phyloP scores from a whole-genome alignment of 2,797 vertebrate species.

The Lates japonicus region DNA sequence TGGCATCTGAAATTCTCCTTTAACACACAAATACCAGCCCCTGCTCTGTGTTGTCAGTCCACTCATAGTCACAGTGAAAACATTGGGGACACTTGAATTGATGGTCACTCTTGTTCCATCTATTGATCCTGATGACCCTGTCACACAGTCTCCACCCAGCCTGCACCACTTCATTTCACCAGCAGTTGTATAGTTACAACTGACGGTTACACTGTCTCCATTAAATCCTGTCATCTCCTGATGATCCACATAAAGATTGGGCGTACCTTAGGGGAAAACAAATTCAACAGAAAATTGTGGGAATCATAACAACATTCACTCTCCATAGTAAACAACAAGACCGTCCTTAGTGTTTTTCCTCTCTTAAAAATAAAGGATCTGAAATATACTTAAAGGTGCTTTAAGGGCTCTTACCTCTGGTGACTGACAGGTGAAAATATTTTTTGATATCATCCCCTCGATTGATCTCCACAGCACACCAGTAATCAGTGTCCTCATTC shows the following conservation, averaged over 20 bases:
- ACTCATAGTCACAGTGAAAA: slow-evolving; percentile 60
- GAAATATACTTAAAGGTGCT: background rate
- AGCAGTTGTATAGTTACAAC: accelerated
- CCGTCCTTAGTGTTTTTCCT: too few relatives aligned
- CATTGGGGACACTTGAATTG: accelerated
- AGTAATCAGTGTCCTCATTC: accelerated
- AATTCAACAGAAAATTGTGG: background rate
- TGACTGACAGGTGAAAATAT: slow-evolving; percentile 30
- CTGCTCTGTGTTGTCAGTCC: slow-evolving; percentile 15
- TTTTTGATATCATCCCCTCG: accelerated
- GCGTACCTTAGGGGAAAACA: background rate
- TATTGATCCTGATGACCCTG: background rate
- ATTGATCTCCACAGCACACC: slow-evolving; percentile 56
- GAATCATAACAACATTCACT: background rate
- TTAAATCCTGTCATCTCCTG: slow-evolving; percentile 25
- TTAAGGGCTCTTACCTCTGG: slow-evolving; percentile 27
- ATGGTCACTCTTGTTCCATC: slow-evolving; percentile 9
- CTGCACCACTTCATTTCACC: slow-evolving; percentile 48
- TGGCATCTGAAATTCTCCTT: slow-evolving; percentile 60
- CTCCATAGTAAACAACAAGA: too few relatives aligned
- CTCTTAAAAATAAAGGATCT: too few relatives aligned
- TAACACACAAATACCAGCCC: slow-evolving; percentile 63
- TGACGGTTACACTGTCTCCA: background rate
- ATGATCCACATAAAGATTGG: slow-evolving; percentile 20
- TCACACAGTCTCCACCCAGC: slow-evolving; percentile 21